These are phyloP conservation scores for Mesorhabditis sp. DNA, from an alignment of 2,888 invertebrate species.

Conservation along the genomic window DNA sequence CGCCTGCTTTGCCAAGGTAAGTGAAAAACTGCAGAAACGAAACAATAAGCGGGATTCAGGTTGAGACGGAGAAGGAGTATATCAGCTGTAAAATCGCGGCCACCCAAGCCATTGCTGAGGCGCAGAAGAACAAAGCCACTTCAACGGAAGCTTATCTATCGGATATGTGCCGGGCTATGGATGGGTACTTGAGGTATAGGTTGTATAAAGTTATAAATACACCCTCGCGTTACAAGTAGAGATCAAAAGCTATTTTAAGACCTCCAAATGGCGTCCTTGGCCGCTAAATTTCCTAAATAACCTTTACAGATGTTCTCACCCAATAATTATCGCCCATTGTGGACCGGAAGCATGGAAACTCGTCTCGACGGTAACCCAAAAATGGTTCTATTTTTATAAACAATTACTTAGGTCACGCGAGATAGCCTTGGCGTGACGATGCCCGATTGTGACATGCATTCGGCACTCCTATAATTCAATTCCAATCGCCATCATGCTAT, in stretches of 20 bases:
- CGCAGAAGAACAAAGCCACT: slow-evolving; percentile 36
- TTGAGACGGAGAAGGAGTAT: slow-evolving; percentile 50
- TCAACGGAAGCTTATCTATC: slow-evolving; percentile 42
- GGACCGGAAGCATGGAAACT: slow-evolving; percentile 53
- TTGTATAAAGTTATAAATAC: background rate
- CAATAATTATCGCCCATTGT: slow-evolving; percentile 49
- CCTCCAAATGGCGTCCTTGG: no score
- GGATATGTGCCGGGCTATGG: slow-evolving; percentile 52
- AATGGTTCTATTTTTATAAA: background rate
- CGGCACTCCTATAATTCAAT: slow-evolving; percentile 25
- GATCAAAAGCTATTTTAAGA: background rate
- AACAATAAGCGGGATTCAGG: slow-evolving; percentile 22
- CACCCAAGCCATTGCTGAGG: slow-evolving; percentile 48
- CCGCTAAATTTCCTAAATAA: background rate
- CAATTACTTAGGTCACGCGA: slow-evolving; percentile 34
- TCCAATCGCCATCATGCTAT: background rate
- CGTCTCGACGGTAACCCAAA: slow-evolving; percentile 44
- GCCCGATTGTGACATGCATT: slow-evolving; percentile 44
- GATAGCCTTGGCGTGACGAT: slow-evolving; percentile 45
- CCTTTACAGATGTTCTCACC: slow-evolving; percentile 49
- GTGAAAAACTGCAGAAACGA: background rate
- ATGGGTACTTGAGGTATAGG: slow-evolving; percentile 42
- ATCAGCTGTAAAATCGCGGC: slow-evolving; percentile 50
- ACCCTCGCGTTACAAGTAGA: no score
- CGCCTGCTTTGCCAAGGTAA: slow-evolving; percentile 52